Conservation (phyloP, 2,113 vertebrate species). For the Menidia beryllina region DNA sequence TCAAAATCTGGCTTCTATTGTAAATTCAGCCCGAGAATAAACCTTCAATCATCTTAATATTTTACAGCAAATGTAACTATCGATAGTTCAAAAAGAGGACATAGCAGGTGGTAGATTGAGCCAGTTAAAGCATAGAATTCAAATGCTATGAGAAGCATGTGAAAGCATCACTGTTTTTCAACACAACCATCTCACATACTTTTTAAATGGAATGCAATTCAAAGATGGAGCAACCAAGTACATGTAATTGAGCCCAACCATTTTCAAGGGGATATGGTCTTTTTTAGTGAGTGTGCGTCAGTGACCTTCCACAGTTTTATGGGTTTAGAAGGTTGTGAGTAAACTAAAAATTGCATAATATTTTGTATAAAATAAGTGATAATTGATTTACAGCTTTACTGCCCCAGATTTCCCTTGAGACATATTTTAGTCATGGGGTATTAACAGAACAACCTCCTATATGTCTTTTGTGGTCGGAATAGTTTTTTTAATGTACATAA, state of each 20-base stretch:
- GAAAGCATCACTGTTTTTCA: not conserved
- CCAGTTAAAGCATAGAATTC: not conserved
- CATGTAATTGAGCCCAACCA: too few species aligned
- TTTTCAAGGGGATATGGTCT: too few species aligned
- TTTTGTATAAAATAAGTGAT: not conserved
- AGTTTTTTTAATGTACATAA: too few species aligned
- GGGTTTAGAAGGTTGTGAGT: not conserved
- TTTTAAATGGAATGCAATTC: not conserved
- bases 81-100: not conserved
- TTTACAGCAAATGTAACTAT: too few species aligned
- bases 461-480: not conserved
- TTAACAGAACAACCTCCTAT: too few species aligned
- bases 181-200: not conserved
- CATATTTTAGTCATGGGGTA: not conserved
- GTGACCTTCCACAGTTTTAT: too few species aligned
- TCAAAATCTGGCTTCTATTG: too few species aligned
- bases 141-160: not conserved
- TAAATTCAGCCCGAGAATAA: too few species aligned
- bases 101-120: not conserved
- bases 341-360: too few species aligned
- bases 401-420: not conserved
- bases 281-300: too few species aligned
- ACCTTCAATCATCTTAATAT: too few species aligned
- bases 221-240: too few species aligned
- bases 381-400: constrained; percentile 17